A percentile compares a stretch with the other conserved stretches of the same genome.
Conservation (phyloP, 2,797 vertebrate species). For the Dromococcyx pavoninus region DNA sequence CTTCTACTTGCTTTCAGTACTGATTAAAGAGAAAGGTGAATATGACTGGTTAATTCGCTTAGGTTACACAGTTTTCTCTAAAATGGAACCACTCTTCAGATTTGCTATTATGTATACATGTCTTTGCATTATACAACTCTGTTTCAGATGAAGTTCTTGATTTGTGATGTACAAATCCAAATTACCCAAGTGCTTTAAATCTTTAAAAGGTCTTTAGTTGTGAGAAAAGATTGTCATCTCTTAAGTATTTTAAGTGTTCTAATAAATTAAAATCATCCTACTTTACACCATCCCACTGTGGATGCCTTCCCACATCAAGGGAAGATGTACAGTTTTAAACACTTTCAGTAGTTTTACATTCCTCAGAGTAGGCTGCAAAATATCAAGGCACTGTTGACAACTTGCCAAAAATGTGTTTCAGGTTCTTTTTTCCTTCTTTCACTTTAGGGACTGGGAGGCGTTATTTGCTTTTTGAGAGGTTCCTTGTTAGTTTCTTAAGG, state of each 20-base stretch:
- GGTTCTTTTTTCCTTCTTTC: not conserved
- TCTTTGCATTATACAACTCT: not conserved
- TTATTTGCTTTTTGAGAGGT: not conserved
- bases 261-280: not conserved
- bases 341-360: not conserved
- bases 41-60: not conserved
- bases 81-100: not conserved
- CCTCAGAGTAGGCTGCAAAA: not conserved
- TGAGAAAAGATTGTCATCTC: not conserved
- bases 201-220: not conserved
- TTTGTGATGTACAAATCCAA: not conserved
- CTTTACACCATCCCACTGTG: not conserved
- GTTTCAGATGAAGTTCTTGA: not conserved
- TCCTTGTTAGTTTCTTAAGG: slow-evolving; percentile 12
- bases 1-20: not conserved
- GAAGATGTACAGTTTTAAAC: not conserved
- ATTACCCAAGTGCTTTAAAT: not conserved
- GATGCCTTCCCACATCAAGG: not conserved
- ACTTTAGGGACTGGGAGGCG: not conserved
- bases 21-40: not conserved
- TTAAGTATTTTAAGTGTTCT: not conserved
- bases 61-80: not conserved
- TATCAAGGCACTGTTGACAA: not conserved
- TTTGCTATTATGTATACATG: not conserved
- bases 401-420: not conserved